Conservation (phyloP, 2,888 invertebrate species). For the Thymelicus lineola region DNA sequence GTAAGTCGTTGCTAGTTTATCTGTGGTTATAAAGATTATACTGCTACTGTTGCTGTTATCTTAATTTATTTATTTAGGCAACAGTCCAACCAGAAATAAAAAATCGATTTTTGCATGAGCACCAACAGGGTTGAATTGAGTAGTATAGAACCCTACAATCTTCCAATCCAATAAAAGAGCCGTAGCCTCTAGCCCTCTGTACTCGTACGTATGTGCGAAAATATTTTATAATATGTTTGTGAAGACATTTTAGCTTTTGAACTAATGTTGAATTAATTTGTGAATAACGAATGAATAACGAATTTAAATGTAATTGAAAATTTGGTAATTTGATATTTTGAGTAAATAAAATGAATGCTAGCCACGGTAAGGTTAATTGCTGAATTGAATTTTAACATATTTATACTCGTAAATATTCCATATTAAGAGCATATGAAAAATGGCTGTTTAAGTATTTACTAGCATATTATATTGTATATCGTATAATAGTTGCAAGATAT, state of each 20-base stretch:
- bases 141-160: too few species aligned
- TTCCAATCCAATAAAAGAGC: too few species aligned
- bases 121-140: too few species aligned
- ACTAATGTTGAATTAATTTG: neutral
- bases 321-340: neutral
- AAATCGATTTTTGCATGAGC: too few species aligned
- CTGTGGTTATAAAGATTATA: slow-evolving; percentile 17
- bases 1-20: slow-evolving; percentile 13
- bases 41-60: neutral
- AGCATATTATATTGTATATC: too few species aligned
- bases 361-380: neutral
- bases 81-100: too few species aligned
- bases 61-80: too few species aligned
- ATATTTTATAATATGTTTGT: neutral
- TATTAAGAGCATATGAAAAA: too few species aligned
- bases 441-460: too few species aligned
- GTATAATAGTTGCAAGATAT: too few species aligned
- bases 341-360: neutral
- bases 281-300: neutral
- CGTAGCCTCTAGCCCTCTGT: too few species aligned
- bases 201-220: neutral
- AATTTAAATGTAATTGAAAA: neutral
- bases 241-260: neutral
- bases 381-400: neutral
- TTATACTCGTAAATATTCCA: too few species aligned